phyloP scores from a whole-genome alignment of 2,888 invertebrate genomes.

The Tillus elongatus region DNA sequence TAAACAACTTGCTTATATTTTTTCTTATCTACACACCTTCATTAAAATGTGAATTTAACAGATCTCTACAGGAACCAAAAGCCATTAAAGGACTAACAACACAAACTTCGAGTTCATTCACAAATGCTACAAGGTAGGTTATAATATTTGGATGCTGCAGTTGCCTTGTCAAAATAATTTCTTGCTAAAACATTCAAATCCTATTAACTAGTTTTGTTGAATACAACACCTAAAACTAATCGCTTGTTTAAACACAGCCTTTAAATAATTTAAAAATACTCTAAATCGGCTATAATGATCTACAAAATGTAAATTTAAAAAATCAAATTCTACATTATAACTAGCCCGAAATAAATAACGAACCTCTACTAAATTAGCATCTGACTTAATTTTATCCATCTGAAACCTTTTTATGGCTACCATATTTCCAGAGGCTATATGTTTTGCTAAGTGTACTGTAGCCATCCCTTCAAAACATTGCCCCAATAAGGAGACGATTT shows the following conservation, averaged over 20 bases:
- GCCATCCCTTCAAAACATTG: constrained; percentile 62
- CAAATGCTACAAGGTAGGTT: constrained; percentile 66
- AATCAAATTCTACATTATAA: too few relatives aligned
- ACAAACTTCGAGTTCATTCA: constrained; percentile 67
- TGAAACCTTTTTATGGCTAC: constrained; percentile 69
- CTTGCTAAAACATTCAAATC: constrained; percentile 54
- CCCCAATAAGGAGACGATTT: constrained; percentile 57
- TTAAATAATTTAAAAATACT: constrained; percentile 11
- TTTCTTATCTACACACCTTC: constrained; percentile 40
- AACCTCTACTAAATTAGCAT: constrained; percentile 51
- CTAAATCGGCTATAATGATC: background rate
- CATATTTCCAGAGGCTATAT: constrained; percentile 54
- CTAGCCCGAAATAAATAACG: too few relatives aligned
- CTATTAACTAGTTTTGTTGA: too few relatives aligned
- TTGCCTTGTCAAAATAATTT: constrained; percentile 67
- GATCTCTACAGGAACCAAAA: constrained; percentile 73
- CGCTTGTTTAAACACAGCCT: too few relatives aligned
- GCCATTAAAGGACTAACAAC: constrained; percentile 76
- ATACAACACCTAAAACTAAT: too few relatives aligned
- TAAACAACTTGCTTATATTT: too few relatives aligned
- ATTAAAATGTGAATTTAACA: constrained; percentile 65
- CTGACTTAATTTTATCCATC: constrained; percentile 59
- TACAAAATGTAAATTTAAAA: too few relatives aligned
- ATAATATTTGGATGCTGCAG: constrained; percentile 72
- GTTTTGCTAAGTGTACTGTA: constrained; percentile 60